Evolutionary conservation across 2,113 vertebrate species (phyloP).

Genomic region (Gymnobelideus leadbeateri): DNA sequence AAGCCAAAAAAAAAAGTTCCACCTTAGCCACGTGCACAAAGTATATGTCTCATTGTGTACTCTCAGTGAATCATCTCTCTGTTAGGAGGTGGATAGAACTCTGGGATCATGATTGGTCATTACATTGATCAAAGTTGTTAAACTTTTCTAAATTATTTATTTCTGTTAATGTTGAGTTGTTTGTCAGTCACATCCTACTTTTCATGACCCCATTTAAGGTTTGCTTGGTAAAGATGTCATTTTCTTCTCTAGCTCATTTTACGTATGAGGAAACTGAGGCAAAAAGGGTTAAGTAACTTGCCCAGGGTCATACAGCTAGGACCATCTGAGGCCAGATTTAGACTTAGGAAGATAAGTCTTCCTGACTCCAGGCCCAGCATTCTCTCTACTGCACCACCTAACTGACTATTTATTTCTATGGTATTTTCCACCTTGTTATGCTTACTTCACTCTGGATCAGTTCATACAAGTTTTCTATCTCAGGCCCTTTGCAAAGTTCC

Average conservation of each 20-base stretch:
- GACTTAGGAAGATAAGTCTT: neutral
- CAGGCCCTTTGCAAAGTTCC: neutral
- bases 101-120: neutral
- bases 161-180: too few species aligned
- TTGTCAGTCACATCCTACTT: too few species aligned
- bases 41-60: neutral
- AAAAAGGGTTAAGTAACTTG: neutral
- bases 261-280: neutral
- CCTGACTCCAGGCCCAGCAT: neutral
- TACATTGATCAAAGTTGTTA: neutral
- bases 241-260: too few species aligned
- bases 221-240: too few species aligned
- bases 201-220: too few species aligned
- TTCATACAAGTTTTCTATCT: neutral
- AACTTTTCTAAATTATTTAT: neutral
- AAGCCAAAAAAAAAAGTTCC: neutral
- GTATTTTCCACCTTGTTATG: neutral
- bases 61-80: too few species aligned
- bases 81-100: neutral
- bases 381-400: neutral
- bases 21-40: neutral
- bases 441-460: neutral
- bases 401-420: neutral
- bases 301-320: neutral
- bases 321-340: neutral